Percentiles rank a stretch among this genome's conserved stretches.
Evolutionary conservation across 2,888 invertebrate genomes (phyloP).

Genomic region (Ganaspis brasiliensis): DNA sequence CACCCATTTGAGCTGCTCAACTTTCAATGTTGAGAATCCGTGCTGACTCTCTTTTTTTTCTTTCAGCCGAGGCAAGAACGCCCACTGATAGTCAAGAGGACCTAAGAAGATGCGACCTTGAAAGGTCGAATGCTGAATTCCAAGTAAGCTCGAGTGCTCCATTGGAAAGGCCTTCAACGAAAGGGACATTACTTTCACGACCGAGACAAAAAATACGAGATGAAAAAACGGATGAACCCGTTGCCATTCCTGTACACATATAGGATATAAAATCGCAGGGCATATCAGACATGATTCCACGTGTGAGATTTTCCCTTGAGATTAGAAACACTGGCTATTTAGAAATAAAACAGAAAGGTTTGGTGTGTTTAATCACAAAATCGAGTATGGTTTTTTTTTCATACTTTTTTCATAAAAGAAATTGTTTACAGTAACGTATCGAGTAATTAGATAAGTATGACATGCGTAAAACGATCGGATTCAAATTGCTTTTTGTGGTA

Average conservation of each 20-base stretch:
- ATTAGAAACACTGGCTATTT: slow-evolving; percentile 16
- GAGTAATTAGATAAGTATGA: too few relatives aligned
- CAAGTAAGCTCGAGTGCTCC: neutral
- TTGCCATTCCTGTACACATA: slow-evolving; percentile 24
- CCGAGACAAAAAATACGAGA: slow-evolving; percentile 65
- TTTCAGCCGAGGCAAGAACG: neutral
- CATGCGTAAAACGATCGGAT: too few relatives aligned
- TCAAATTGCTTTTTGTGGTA: too few relatives aligned
- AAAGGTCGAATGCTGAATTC: slow-evolving; percentile 1
- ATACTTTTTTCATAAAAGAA: neutral
- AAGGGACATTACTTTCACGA: slow-evolving; percentile 42
- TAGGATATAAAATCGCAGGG: slow-evolving; percentile 56
- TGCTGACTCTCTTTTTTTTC: neutral
- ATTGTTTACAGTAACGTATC: neutral
- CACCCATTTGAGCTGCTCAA: slow-evolving; percentile 15
- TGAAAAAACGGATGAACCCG: slow-evolving; percentile 58
- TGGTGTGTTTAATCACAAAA: neutral
- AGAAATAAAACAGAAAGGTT: neutral
- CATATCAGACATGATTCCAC: slow-evolving; percentile 18
- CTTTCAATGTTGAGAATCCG: neutral
- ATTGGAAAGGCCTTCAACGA: neutral
- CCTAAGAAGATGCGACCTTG: neutral
- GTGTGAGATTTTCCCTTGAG: neutral
- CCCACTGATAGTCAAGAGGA: neutral
- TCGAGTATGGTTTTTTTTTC: neutral